A percentile compares a stretch with the other conserved stretches of the same genome.
phyloP scores from a whole-genome alignment of 1,140 invertebrate genomes.

The Sinella curviseta region DNA sequence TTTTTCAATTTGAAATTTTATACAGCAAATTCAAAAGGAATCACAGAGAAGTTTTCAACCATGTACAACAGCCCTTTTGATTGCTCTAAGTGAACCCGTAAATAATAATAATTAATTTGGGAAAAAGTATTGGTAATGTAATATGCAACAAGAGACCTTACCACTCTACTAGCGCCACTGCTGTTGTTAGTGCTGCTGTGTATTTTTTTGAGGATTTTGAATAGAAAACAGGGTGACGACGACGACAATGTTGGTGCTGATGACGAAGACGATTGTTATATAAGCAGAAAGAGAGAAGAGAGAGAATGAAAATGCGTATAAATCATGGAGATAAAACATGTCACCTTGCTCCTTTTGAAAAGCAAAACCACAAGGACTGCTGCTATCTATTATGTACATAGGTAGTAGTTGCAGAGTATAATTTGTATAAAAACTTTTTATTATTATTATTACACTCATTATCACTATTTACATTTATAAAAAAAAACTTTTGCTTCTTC shows the following conservation, averaged over 20 bases:
- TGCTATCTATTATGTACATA: not conserved
- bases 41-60: too few species aligned
- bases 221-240: not conserved
- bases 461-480: not conserved
- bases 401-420: not conserved
- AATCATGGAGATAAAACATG: constrained; percentile 22
- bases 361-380: not conserved
- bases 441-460: not conserved
- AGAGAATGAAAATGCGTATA: constrained; percentile 12
- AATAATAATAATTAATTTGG: not conserved
- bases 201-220: not conserved
- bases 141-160: too few species aligned
- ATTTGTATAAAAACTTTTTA: not conserved
- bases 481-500: not conserved
- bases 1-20: not conserved
- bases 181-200: too few species aligned
- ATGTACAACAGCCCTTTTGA: not conserved
- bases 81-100: not conserved
- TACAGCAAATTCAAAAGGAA: too few species aligned
- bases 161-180: too few species aligned
- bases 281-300: not conserved
- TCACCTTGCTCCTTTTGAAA: constrained; percentile 9
- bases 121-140: not conserved
- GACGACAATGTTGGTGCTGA: not conserved
- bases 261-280: not conserved